Conservation (phyloP, 2,113 vertebrate species). For the Carollia perspicillata region DNA sequence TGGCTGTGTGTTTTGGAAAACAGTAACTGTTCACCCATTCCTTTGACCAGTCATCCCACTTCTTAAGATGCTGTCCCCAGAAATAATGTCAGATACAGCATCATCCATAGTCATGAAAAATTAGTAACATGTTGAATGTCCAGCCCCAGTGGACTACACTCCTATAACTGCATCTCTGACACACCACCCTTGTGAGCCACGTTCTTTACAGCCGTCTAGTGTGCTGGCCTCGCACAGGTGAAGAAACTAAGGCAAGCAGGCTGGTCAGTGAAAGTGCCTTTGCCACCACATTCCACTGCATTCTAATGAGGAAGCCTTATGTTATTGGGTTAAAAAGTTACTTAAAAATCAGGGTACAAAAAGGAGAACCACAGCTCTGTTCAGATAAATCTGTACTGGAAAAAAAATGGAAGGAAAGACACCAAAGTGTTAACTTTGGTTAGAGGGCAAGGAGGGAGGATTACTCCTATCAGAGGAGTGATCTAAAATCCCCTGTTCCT, state of each 20-base stretch:
- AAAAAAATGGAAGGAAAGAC: background rate
- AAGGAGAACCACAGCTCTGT: background rate
- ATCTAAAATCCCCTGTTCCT: background rate
- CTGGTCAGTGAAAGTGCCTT: background rate
- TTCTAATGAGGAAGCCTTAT: background rate
- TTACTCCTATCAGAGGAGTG: background rate
- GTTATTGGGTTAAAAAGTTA: background rate
- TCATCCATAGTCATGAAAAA: background rate
- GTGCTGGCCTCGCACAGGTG: background rate
- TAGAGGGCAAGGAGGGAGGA: background rate
- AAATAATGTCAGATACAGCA: background rate
- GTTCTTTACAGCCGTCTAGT: background rate
- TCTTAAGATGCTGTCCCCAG: background rate
- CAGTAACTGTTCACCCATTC: background rate
- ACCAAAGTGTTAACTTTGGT: background rate
- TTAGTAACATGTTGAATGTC: background rate
- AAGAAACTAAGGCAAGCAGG: background rate
- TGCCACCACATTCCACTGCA: background rate
- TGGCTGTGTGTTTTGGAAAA: background rate
- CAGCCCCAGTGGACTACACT: background rate
- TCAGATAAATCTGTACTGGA: background rate
- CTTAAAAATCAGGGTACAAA: background rate
- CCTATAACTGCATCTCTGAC: background rate
- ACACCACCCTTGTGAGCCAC: background rate
- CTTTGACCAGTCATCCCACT: background rate